Base-by-base conservation (phyloP, 1,140 invertebrate genomes). In the Drosophila kikkawai region DNA sequence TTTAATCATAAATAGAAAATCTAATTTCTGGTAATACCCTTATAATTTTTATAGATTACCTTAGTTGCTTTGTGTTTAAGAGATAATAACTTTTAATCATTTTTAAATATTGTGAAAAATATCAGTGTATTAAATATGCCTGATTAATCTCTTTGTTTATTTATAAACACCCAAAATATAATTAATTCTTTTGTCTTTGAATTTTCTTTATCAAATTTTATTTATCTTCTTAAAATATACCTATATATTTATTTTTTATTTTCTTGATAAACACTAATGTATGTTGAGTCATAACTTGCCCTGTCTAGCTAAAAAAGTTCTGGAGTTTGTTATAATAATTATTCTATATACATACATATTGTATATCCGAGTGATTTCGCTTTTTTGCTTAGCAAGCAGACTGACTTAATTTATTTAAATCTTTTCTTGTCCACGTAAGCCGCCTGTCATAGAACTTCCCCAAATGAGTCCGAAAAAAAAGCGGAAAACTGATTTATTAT, bases 331-430 rank as follows among this genome's bases (percentile, higher is more conserved):
- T 29, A 29, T 29, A 29, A 29, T 29, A 29, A 29, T 29, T 29
- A 29, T 29, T 29, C 7, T 29, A 29, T 29, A 29, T 5, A 5
- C 5, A 26, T 29, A 29, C 26, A 29, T 29, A 29, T 29, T 29
- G 26, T 29, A 42, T 50, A 60, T 71, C 22, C 7, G 2, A 37
- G n/a, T 37, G n/a, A 70, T 29, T 11, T 41, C 7, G 7, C 19
- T 37, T 71, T 70, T 51, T 73, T 51, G n/a, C 32, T 39, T 29
- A 13, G 34, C 44, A 29, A 45, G 56, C 42, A 47, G 15, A 37
- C 32, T 37, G n/a, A 42, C 32, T 34, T 69, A 17, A 71, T 71
- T 73, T 73, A 37, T 58, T 73, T 37, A 60, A 69, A 73, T 73
- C 45, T 73, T 60, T 59, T 36, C 37, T 34, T 59, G 19, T 73